Percentiles rank a stretch among this genome's conserved stretches.
These are phyloP conservation scores for Lethrus apterus DNA, from an alignment of 1,140 invertebrate species.

Conservation along the genomic window DNA sequence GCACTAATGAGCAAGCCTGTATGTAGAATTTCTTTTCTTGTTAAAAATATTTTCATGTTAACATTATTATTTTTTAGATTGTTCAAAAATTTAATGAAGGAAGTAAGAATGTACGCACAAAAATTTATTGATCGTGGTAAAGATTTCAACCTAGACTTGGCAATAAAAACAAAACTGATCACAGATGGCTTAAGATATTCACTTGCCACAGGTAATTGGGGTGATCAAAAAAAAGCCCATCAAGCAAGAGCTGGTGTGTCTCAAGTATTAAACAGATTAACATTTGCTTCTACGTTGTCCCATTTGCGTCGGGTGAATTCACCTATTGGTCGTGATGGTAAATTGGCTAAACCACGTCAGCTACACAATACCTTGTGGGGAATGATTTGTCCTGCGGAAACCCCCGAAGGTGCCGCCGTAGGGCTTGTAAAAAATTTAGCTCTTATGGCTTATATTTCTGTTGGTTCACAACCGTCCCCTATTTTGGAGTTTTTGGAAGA, in stretches of 20 bases:
- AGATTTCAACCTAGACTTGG: slow-evolving; percentile 95
- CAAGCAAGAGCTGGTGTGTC: slow-evolving; percentile 63
- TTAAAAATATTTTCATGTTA: not conserved
- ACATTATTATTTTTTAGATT: slow-evolving; percentile 43
- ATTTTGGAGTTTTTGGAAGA: slow-evolving; percentile 99
- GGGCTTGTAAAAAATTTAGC: slow-evolving; percentile 96
- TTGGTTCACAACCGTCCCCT: slow-evolving; percentile 95
- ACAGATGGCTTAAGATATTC: slow-evolving; percentile 98
- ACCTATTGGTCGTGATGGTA: slow-evolving; percentile 96
- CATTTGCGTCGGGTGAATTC: slow-evolving; percentile 96
- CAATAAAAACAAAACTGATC: slow-evolving; percentile 96
- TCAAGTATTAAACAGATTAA: slow-evolving; percentile 88
- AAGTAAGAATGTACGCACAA: slow-evolving; percentile 95
- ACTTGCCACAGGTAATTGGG: slow-evolving; percentile 98
- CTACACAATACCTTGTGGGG: slow-evolving; percentile 98
- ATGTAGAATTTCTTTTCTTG: not conserved
- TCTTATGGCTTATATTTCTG: slow-evolving; percentile 98
- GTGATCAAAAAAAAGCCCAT: slow-evolving; percentile 99
- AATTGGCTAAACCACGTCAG: slow-evolving; percentile 95
- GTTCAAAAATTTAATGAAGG: slow-evolving; percentile 91
- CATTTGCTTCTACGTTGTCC: slow-evolving; percentile 95
- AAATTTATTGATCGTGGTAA: slow-evolving; percentile 98
- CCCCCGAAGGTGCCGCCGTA: slow-evolving; percentile 91
- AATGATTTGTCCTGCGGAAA: slow-evolving; percentile 98
- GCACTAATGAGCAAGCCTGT: not conserved